Percentiles rank a stretch among this genome's conserved stretches.
These are phyloP conservation scores for Tribolium madens DNA, from an alignment of 1,140 invertebrate species.

Conservation along the genomic window DNA sequence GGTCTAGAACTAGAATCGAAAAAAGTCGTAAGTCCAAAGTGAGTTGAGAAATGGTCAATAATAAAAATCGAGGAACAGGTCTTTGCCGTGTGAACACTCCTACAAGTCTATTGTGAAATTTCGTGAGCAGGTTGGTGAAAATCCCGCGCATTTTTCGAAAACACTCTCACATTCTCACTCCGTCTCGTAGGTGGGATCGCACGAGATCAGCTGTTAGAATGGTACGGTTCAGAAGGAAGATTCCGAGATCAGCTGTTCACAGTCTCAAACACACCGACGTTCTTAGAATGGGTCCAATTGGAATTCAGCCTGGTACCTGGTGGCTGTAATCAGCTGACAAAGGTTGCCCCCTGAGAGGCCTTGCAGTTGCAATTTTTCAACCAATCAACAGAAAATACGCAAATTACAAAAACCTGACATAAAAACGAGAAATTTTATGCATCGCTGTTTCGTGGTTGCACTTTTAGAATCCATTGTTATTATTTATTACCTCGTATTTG, in stretches of 20 bases:
- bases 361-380: conserved; percentile 9
- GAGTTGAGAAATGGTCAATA: not conserved
- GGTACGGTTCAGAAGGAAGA: not conserved
- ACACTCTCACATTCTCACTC: conserved; percentile 3
- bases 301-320: conserved; percentile 29
- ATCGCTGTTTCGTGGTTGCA: not conserved
- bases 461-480: not conserved
- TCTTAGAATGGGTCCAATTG: conserved; percentile 38
- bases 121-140: conserved; percentile 30
- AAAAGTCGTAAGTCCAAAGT: not conserved
- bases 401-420: not conserved
- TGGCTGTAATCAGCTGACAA: conserved; percentile 27
- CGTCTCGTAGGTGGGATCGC: not conserved
- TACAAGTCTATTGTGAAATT: conserved; percentile 38
- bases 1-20: not conserved
- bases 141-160: conserved; percentile 40
- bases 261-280: conserved; percentile 25
- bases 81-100: conserved; percentile 38
- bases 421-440: not conserved
- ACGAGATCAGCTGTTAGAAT: conserved; percentile 25
- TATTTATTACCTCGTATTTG: not conserved
- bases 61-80: conserved; percentile 38
- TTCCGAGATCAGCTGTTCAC: conserved; percentile 32
- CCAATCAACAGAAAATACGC: not conserved
- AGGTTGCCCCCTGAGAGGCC: conserved; percentile 13